These are phyloP conservation scores for Tribolium castaneum DNA, from an alignment of 1,140 invertebrate species.

Conservation along the genomic window DNA sequence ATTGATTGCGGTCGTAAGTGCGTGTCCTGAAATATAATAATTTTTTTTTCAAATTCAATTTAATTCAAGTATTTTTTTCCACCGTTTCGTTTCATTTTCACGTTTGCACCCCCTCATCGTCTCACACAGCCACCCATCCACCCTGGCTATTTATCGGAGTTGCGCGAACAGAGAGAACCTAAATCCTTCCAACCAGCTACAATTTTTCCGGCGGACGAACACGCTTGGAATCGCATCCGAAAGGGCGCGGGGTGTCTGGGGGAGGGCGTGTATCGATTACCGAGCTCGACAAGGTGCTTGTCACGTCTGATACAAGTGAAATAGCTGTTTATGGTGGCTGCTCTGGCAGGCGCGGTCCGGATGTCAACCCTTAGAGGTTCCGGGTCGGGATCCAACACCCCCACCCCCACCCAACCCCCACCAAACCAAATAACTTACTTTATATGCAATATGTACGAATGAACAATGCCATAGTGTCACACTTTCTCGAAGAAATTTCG, in stretches of 20 bases:
- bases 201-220: constrained; percentile 49
- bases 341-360: constrained; percentile 47
- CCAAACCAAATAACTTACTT: constrained; percentile 18
- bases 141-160: constrained; percentile 33
- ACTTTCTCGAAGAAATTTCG: neutral
- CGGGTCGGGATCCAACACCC: neutral
- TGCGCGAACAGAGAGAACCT: constrained; percentile 32
- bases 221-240: constrained; percentile 45
- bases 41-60: neutral
- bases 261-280: constrained; percentile 53
- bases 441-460: constrained; percentile 33
- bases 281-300: constrained; percentile 57
- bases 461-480: neutral
- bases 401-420: neutral
- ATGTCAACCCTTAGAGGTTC: constrained; percentile 44
- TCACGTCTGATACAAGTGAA: constrained; percentile 59
- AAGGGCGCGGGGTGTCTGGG: constrained; percentile 23
- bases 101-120: no score
- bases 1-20: constrained; percentile 41
- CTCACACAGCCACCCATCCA: no score
- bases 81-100: neutral
- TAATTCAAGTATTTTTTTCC: neutral
- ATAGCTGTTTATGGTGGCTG: constrained; percentile 55
- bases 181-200: constrained; percentile 41
- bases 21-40: neutral